phyloP scores from a whole-genome alignment of 2,797 vertebrate genomes.

The Alexandromys oeconomus region DNA sequence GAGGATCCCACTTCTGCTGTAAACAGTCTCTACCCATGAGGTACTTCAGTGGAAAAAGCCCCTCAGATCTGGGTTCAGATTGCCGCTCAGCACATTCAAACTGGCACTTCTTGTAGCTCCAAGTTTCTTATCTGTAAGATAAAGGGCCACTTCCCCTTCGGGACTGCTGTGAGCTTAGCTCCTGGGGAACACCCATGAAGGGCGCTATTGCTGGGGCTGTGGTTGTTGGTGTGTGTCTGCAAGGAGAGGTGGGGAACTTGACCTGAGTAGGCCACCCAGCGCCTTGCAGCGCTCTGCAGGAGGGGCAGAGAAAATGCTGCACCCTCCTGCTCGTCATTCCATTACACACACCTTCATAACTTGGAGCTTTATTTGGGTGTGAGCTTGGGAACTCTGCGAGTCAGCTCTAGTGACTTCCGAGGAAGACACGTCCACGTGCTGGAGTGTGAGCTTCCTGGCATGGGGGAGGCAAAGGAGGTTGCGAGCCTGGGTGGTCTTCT shows the following conservation, averaged over 20 bases:
- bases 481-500: not conserved
- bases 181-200: not conserved
- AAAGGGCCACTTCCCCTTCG: not conserved
- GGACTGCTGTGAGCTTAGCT: not conserved
- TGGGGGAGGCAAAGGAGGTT: not conserved
- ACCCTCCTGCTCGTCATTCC: slow-evolving; percentile 25
- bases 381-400: slow-evolving; percentile 9
- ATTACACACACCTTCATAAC: not conserved
- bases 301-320: not conserved
- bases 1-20: not conserved
- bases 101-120: not conserved
- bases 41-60: not conserved
- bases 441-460: not conserved
- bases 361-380: not conserved
- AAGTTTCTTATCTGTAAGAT: not conserved
- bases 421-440: not conserved
- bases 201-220: not conserved
- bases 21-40: not conserved
- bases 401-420: not conserved
- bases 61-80: not conserved
- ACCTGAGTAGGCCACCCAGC: not conserved
- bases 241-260: not conserved
- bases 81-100: not conserved
- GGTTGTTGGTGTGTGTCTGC: not conserved
- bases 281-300: no score